Base-by-base conservation (phyloP, 2,113 vertebrate species). In the Melospiza georgiana region DNA sequence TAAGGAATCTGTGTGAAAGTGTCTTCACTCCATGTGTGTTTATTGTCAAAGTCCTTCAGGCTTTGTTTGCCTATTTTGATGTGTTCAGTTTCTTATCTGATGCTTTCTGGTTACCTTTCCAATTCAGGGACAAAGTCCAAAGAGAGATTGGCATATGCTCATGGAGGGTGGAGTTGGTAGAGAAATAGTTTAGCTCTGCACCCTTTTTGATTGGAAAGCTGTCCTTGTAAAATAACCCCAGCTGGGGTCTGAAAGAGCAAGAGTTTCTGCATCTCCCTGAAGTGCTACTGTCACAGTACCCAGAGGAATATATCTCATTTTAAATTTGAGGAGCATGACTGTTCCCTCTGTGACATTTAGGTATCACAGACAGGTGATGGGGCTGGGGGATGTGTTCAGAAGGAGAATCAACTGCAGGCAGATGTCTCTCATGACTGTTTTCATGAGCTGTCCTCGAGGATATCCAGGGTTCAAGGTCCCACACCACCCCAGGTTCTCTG, bases 41-140 rank as follows among this genome's bases (percentile, higher is more conserved):
- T 94, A 79, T 78, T 93, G 79, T 84, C 90, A 96, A 95, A 95
- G 94, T 93, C 95, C 96, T 96, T 93, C 92, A 65, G 79, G 31
- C 85, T 96, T 95, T 96, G 92, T 97, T 97, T 97, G 88, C 90
- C 92, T 96, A n/a, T 94, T 96, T 94, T 93, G 88, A 89, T 93
- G 76, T 92, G 85, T 96, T 76, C 94, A 93, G 88, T 86, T 94
- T 84, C 88, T 96, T 97, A 97, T 97, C 96, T 97, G 94, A 95
- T 96, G 83, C 52, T 33, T 87, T 90, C 69, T 95, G 28, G 88
- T 95, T 90, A 92, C 90, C 93, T 90, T 93, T 96, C 84, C 72
- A 75, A 84, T 62, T 75, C 52, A 57, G 62, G 21, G 61, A 43
- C 94, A 94, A 96, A 97, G 96, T 97, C 57, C 85, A 79, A 82